Conservation (phyloP, 2,113 vertebrate species). For the Henicopernis longicauda region DNA sequence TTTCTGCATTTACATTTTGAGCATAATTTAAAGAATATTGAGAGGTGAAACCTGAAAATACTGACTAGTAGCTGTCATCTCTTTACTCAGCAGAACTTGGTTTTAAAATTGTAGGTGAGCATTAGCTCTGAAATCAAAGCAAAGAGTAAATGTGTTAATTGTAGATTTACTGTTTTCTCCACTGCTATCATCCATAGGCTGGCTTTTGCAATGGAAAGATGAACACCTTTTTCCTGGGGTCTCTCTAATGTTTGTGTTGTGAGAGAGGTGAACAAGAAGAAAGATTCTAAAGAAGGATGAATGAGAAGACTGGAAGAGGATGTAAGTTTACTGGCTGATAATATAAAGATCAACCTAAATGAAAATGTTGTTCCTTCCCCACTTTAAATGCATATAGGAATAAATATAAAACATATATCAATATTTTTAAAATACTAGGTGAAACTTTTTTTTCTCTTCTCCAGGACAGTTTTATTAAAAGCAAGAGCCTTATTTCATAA, state of each 20-base stretch:
- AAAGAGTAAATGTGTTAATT: neutral
- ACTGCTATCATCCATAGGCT: neutral
- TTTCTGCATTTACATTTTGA: neutral
- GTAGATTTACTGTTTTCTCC: neutral
- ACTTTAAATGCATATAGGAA: neutral
- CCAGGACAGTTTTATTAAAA: neutral
- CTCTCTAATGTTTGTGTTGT: neutral
- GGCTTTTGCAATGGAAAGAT: neutral
- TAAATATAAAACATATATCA: neutral
- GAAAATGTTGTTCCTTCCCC: neutral
- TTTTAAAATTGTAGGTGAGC: neutral
- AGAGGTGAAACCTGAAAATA: neutral
- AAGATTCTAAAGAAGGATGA: neutral
- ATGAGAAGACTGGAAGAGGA: neutral
- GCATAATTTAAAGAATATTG: neutral
- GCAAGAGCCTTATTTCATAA: neutral
- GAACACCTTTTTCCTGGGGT: neutral
- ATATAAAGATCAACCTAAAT: neutral
- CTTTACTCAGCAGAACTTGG: neutral
- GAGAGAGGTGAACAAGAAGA: neutral
- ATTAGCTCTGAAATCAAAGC: neutral
- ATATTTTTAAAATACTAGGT: neutral
- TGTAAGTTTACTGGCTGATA: neutral
- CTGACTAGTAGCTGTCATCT: neutral
- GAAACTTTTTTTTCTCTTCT: neutral